Percentiles rank a stretch among this genome's conserved stretches.
These are phyloP conservation scores for Halocynthia aurantium DNA, from an alignment of 23 tunicate genomes.

Conservation along the genomic window DNA sequence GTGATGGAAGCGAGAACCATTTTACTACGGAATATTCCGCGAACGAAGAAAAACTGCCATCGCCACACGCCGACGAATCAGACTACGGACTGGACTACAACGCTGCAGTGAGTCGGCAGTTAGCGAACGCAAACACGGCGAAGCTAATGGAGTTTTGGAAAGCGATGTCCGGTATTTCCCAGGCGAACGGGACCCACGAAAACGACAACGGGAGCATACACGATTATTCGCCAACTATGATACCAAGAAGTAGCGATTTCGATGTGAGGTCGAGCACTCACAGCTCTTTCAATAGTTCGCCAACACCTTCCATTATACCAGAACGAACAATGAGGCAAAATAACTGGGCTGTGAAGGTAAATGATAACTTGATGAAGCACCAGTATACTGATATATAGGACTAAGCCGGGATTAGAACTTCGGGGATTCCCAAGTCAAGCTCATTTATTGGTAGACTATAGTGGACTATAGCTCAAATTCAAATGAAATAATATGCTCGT, in stretches of 20 bases:
- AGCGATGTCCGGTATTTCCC: slow-evolving; percentile 11
- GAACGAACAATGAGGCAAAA: slow-evolving; percentile 96
- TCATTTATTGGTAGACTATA: too few relatives aligned
- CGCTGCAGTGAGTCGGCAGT: slow-evolving; percentile 6
- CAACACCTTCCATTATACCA: slow-evolving; percentile 52
- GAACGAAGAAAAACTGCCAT: background rate
- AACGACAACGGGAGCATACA: slow-evolving; percentile 5
- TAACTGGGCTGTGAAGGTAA: slow-evolving; percentile 97
- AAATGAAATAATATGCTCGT: too few relatives aligned
- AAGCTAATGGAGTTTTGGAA: slow-evolving; percentile 22
- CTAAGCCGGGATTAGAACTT: too few relatives aligned
- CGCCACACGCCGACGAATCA: background rate
- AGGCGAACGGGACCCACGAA: slow-evolving; percentile 20
- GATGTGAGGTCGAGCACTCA: slow-evolving; percentile 19
- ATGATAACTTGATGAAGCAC: too few relatives aligned
- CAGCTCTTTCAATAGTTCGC: background rate
- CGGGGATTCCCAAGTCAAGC: too few relatives aligned
- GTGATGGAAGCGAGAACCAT: background rate
- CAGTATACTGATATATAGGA: too few relatives aligned
- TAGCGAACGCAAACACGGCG: slow-evolving; percentile 2
- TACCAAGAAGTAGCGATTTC: slow-evolving; percentile 35
- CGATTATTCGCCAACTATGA: slow-evolving; percentile 23
- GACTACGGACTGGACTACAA: slow-evolving; percentile 11
- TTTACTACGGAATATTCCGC: background rate
- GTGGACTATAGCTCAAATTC: too few relatives aligned